These are phyloP conservation scores for Salvator merianae DNA, from an alignment of 2,113 vertebrate species.

Conservation along the genomic window DNA sequence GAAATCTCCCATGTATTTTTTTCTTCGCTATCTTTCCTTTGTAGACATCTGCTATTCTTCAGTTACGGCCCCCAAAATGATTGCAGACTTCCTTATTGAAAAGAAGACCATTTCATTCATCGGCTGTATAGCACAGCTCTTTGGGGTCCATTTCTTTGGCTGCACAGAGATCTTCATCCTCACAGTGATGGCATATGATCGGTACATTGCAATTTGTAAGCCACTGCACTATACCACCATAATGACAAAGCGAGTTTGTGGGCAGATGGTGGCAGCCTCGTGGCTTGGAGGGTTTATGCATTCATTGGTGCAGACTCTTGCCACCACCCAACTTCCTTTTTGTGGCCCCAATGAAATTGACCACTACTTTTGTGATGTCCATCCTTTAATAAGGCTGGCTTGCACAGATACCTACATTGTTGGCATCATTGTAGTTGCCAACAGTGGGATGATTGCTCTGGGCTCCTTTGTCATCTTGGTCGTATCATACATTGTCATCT, in stretches of 20 bases:
- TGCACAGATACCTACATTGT: slow-evolving; percentile 3
- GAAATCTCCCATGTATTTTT: slow-evolving; percentile 65
- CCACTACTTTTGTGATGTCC: slow-evolving; percentile 67
- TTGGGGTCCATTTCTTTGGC: slow-evolving; percentile 59
- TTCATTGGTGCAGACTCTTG: slow-evolving; percentile 54
- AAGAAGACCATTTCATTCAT: slow-evolving; percentile 54
- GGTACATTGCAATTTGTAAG: slow-evolving; percentile 59
- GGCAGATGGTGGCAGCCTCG: neutral
- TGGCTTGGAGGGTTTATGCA: slow-evolving; percentile 61
- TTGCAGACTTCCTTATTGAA: slow-evolving; percentile 49
- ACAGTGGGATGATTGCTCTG: slow-evolving; percentile 46
- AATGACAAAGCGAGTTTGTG: slow-evolving; percentile 30
- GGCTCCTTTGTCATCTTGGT: slow-evolving; percentile 61
- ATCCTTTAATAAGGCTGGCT: slow-evolving; percentile 50
- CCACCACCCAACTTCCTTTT: slow-evolving; percentile 49
- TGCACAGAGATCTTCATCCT: slow-evolving; percentile 60
- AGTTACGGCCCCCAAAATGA: slow-evolving; percentile 59
- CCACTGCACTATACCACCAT: slow-evolving; percentile 54
- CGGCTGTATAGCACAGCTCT: slow-evolving; percentile 59
- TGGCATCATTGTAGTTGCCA: slow-evolving; percentile 38
- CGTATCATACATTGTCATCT: slow-evolving; percentile 50
- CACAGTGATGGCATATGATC: slow-evolving; percentile 63
- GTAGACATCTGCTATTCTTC: slow-evolving; percentile 66
- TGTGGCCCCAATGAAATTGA: slow-evolving; percentile 61
- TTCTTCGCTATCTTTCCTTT: slow-evolving; percentile 62